Percentiles rank a stretch among this genome's conserved stretches.
These are phyloP conservation scores for Neotoma lepida DNA, from an alignment of 2,113 vertebrate genomes.

Conservation along the genomic window DNA sequence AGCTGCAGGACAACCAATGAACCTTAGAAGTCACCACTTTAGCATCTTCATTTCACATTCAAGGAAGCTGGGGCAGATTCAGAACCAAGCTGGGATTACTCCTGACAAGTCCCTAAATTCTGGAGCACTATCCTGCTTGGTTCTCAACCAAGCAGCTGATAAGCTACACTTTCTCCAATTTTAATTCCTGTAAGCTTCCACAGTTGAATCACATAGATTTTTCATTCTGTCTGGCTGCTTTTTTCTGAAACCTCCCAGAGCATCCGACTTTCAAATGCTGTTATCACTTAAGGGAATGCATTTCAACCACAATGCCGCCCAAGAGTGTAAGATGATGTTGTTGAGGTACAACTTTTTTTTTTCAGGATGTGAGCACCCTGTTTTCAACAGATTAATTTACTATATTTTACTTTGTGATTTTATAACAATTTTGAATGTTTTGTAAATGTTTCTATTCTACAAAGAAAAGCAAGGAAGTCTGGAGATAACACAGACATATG, in stretches of 20 bases:
- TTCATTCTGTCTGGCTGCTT: not conserved
- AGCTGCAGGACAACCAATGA: not conserved
- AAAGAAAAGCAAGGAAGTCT: constrained; percentile 62
- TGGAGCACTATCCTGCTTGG: too few species aligned
- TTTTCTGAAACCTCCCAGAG: not conserved
- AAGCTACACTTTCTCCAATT: not conserved
- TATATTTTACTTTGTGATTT: constrained; percentile 21
- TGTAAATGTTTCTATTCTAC: constrained; percentile 69
- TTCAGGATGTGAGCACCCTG: not conserved
- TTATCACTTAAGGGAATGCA: not conserved
- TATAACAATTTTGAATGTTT: constrained; percentile 59
- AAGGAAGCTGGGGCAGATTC: accelerated
- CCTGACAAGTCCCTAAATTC: accelerated
- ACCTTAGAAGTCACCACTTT: not conserved
- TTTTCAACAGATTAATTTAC: constrained; percentile 43
- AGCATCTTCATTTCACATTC: not conserved
- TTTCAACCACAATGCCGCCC: not conserved
- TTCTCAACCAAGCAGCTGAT: not conserved
- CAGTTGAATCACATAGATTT: not conserved
- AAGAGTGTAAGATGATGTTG: not conserved
- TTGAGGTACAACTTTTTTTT: not conserved
- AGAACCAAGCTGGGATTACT: not conserved
- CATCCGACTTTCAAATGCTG: not conserved
- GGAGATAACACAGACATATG: constrained; percentile 70
- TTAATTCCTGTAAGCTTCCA: not conserved